phyloP scores from a whole-genome alignment of 2,888 invertebrate species.

The Lithophane leautieri region DNA sequence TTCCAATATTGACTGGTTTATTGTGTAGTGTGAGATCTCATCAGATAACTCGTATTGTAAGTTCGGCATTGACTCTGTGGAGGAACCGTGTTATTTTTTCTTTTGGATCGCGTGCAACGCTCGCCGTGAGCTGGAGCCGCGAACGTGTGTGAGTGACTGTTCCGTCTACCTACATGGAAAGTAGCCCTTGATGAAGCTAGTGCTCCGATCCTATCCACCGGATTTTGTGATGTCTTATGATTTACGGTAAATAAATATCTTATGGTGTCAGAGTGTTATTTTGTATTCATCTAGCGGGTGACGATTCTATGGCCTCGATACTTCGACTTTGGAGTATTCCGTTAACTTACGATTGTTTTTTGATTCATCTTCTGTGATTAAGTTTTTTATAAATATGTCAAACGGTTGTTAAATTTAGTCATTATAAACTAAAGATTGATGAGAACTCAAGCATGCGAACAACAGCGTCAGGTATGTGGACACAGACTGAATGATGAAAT shows the following conservation, averaged over 20 bases:
- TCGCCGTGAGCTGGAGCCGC: constrained; percentile 82
- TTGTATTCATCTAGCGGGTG: constrained; percentile 79
- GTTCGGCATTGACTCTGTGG: constrained; percentile 83
- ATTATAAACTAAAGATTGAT: constrained; percentile 29
- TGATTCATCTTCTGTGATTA: constrained; percentile 65
- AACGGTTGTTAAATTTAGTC: constrained; percentile 31
- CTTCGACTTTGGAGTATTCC: constrained; percentile 77
- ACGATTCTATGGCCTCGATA: constrained; percentile 86
- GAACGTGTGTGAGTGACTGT: constrained; percentile 89
- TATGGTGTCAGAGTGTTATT: constrained; percentile 74
- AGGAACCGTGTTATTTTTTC: constrained; percentile 88
- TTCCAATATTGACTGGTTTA: constrained; percentile 83
- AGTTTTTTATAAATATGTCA: constrained; percentile 39
- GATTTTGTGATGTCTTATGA: constrained; percentile 83
- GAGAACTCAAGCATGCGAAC: constrained; percentile 64
- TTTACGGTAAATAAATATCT: constrained; percentile 83
- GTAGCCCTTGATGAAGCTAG: constrained; percentile 85
- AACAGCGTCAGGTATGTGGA: constrained; percentile 41
- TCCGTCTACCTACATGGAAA: constrained; percentile 86
- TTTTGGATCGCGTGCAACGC: constrained; percentile 88
- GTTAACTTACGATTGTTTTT: constrained; percentile 77
- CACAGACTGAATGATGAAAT: constrained; percentile 38
- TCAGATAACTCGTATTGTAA: constrained; percentile 78
- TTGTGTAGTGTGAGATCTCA: constrained; percentile 82
- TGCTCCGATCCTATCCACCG: constrained; percentile 76